Conservation (phyloP, 1,140 invertebrate genomes). For the Spodoptera litura region DNA sequence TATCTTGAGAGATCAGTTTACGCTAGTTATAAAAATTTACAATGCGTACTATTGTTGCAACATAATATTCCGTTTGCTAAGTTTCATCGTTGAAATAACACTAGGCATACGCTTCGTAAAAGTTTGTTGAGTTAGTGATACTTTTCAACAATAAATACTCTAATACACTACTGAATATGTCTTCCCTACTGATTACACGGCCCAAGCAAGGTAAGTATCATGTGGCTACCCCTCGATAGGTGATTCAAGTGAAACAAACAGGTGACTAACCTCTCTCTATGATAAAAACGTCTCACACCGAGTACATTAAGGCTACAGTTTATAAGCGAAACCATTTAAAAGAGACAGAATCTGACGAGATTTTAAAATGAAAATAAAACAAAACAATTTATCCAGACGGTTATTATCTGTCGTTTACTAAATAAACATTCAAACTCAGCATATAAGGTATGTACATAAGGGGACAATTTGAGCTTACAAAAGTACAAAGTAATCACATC, state of each 20-base stretch:
- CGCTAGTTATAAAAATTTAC: conserved; percentile 85
- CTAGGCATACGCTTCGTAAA: conserved; percentile 68
- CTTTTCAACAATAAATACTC: conserved; percentile 75
- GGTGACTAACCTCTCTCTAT: conserved; percentile 59
- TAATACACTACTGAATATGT: conserved; percentile 74
- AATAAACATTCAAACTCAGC: conserved; percentile 72
- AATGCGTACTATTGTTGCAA: conserved; percentile 77
- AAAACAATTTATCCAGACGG: conserved; percentile 68
- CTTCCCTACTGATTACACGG: conserved; percentile 75
- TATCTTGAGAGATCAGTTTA: conserved; percentile 85
- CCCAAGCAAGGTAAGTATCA: conserved; percentile 69
- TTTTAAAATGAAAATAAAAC: conserved; percentile 61
- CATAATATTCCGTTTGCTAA: conserved; percentile 68
- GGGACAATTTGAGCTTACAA: conserved; percentile 84
- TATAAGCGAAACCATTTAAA: conserved; percentile 50
- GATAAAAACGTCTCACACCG: conserved; percentile 50
- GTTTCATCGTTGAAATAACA: conserved; percentile 70
- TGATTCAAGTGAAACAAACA: conserved; percentile 53
- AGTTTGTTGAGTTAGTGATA: conserved; percentile 70
- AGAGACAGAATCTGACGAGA: conserved; percentile 47
- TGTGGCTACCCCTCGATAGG: conserved; percentile 58
- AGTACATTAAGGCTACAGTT: conserved; percentile 52
- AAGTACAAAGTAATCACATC: conserved; percentile 85
- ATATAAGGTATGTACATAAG: conserved; percentile 83
- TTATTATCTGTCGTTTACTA: conserved; percentile 71